Evolutionary conservation across 2,113 vertebrate species (phyloP).

Genomic region (Ptilonorhynchus violaceus): DNA sequence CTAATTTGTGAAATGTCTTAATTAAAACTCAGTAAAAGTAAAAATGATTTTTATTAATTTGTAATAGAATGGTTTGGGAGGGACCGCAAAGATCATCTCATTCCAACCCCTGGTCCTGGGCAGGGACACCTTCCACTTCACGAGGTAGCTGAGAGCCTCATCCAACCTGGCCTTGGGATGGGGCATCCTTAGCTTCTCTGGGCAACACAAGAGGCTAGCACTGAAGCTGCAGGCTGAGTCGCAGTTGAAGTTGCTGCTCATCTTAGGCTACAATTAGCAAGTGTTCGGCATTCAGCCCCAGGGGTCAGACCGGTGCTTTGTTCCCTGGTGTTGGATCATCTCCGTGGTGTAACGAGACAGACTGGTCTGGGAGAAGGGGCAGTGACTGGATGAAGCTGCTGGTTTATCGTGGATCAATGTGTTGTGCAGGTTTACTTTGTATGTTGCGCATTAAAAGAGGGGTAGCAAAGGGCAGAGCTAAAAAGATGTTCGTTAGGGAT

Average conservation of each 20-base stretch:
- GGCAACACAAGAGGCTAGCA: fast-evolving
- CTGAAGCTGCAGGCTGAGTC: too few relatives aligned
- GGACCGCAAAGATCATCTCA: not conserved
- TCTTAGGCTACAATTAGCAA: fast-evolving
- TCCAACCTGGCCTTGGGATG: not conserved
- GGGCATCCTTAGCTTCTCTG: not conserved
- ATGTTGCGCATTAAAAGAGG: not conserved
- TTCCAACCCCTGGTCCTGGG: fast-evolving
- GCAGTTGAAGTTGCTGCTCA: not conserved
- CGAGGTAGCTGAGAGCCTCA: not conserved
- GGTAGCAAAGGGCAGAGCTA: not conserved
- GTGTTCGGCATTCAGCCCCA: not conserved
- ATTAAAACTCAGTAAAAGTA: too few relatives aligned
- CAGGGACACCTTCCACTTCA: not conserved
- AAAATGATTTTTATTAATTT: not conserved
- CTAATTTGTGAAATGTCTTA: not conserved
- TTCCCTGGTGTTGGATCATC: fast-evolving
- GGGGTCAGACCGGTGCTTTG: not conserved
- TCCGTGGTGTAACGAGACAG: too few relatives aligned
- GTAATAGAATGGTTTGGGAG: not conserved
- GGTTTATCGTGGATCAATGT: not conserved
- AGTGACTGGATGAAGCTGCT: not conserved
- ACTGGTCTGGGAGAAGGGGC: not conserved
- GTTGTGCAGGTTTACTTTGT: not conserved
- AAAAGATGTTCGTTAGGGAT: not conserved